phyloP scores from a whole-genome alignment of 2,113 vertebrate species.

The Illadopsis cleaveri region DNA sequence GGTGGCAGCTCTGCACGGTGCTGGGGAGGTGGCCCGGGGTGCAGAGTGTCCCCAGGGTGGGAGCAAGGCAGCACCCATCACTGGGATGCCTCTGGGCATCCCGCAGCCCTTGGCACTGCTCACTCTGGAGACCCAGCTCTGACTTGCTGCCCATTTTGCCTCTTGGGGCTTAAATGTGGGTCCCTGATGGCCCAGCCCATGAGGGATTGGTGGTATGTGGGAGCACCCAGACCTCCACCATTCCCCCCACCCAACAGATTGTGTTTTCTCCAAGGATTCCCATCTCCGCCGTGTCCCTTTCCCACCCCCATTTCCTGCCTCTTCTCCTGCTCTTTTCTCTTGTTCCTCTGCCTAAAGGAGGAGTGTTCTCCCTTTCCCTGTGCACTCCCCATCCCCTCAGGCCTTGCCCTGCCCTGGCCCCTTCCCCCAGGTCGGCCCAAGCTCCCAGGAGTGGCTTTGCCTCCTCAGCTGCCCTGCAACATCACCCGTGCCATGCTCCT shows the following conservation, averaged over 20 bases:
- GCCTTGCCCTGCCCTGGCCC: neutral
- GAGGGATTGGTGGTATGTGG: neutral
- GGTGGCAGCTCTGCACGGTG: neutral
- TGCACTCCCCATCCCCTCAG: neutral
- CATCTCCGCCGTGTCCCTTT: rapidly evolving
- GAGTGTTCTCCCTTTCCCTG: neutral
- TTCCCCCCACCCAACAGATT: neutral
- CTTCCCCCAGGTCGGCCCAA: rapidly evolving
- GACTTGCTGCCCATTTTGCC: rapidly evolving
- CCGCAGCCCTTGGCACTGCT: neutral
- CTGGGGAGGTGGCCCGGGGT: neutral
- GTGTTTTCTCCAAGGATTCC: neutral
- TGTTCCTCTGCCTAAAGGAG: neutral
- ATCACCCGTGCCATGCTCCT: rapidly evolving
- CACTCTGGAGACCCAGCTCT: neutral
- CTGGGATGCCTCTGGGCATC: neutral
- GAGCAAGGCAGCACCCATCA: neutral
- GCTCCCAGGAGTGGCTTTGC: neutral
- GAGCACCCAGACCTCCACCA: rapidly evolving
- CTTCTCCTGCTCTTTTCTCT: neutral
- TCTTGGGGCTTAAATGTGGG: neutral
- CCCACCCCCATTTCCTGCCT: neutral
- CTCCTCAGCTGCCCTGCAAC: neutral
- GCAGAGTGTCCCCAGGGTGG: neutral
- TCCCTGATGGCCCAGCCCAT: too few relatives aligned